Conservation (phyloP, 1,140 invertebrate species). For the Mercenaria mercenaria region DNA sequence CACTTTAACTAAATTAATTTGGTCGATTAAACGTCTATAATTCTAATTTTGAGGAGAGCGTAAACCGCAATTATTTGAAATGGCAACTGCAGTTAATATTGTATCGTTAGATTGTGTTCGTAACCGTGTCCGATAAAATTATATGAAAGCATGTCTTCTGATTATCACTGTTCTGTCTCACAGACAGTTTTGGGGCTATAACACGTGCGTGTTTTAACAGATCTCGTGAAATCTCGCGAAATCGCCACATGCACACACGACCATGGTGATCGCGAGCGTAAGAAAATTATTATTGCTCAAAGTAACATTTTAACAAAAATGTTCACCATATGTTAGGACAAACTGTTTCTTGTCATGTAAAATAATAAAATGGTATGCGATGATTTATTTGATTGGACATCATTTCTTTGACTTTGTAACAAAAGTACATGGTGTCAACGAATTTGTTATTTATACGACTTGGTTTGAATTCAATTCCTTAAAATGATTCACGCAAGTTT, state of each 20-base stretch:
- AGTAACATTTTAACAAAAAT: conserved; percentile 16
- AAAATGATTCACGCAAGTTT: no score
- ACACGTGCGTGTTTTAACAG: conserved; percentile 3
- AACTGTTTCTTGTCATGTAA: conserved; percentile 29
- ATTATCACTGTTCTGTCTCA: background rate
- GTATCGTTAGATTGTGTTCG: conserved; percentile 1
- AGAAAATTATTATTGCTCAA: conserved; percentile 8
- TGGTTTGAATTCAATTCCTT: no score
- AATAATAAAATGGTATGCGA: conserved; percentile 15
- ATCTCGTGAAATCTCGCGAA: background rate
- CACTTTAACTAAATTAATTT: conserved; percentile 56
- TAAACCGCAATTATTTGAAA: conserved; percentile 27
- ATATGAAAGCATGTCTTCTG: conserved; percentile 45
- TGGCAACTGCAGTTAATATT: background rate
- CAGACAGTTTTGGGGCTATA: conserved; percentile 31
- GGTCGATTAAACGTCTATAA: conserved; percentile 40
- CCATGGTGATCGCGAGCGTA: conserved; percentile 3
- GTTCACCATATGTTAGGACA: conserved; percentile 52
- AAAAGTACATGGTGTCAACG: background rate
- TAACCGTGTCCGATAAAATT: conserved; percentile 36
- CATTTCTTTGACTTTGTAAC: background rate
- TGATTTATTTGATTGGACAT: conserved; percentile 21
- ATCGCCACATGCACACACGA: conserved; percentile 26
- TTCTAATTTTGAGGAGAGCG: conserved; percentile 3
- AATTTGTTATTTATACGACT: no score